A percentile compares a stretch with the other conserved stretches of the same genome.
Evolutionary conservation across 2,888 invertebrate species (phyloP).

Genomic region (Plagiodera versicolora): DNA sequence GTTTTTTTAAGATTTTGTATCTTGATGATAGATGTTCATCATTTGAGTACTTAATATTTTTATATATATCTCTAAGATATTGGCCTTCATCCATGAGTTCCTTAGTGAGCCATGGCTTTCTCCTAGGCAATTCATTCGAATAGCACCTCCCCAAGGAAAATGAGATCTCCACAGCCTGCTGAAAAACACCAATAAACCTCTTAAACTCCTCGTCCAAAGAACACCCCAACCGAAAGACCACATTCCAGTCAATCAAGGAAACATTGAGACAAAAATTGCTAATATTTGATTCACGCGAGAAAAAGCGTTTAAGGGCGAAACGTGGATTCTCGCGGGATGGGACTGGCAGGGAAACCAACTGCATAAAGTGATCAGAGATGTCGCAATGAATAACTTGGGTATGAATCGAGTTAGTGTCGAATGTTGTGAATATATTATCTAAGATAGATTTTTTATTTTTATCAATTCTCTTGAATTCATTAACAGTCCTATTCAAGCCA

Average conservation of each 20-base stretch:
- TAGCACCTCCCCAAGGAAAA: not conserved
- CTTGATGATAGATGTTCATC: constrained; percentile 6
- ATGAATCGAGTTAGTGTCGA: not conserved
- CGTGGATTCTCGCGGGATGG: not conserved
- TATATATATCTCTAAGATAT: not conserved
- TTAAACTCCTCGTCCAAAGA: not conserved
- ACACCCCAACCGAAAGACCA: constrained; percentile 2
- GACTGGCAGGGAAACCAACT: not conserved
- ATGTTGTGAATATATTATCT: not conserved
- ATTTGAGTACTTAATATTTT: not conserved
- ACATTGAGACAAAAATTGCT: constrained; percentile 4
- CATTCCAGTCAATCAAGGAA: constrained; percentile 8
- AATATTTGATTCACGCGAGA: constrained; percentile 1
- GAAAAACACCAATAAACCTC: not conserved
- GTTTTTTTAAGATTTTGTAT: constrained; percentile 5
- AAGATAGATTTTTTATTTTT: not conserved
- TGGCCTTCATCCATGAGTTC: not conserved
- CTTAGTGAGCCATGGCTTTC: not conserved
- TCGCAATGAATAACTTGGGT: not conserved
- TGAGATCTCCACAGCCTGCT: constrained; percentile 1
- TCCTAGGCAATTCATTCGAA: not conserved
- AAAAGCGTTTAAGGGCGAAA: not conserved
- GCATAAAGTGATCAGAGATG: not conserved
- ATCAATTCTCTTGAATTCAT: not conserved
- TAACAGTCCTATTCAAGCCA: not conserved